Percentiles rank a stretch among this genome's conserved stretches.
Evolutionary conservation across 1,140 invertebrate genomes (phyloP).

Genomic region (Kradibia gibbosae): DNA sequence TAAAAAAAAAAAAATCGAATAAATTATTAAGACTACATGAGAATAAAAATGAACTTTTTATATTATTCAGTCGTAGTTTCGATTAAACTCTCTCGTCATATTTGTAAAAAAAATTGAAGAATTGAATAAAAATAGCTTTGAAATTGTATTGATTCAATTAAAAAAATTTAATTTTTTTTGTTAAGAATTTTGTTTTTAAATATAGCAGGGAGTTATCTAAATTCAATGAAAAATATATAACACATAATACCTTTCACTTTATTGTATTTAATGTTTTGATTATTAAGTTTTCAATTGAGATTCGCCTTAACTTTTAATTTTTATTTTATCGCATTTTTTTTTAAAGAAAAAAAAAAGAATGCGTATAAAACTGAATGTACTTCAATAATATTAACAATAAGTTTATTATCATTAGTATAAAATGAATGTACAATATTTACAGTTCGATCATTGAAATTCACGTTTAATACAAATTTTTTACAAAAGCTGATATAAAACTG

Average conservation of each 20-base stretch:
- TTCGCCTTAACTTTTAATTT: conserved; percentile 38
- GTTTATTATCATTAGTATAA: conserved; percentile 35
- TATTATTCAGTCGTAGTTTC: too few relatives aligned
- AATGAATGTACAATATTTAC: conserved; percentile 36
- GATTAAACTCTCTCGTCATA: too few relatives aligned
- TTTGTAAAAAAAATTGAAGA: too few relatives aligned
- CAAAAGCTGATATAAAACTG: conserved; percentile 20
- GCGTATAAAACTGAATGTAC: not conserved
- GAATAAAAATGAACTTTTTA: too few relatives aligned
- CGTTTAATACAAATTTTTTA: conserved; percentile 30
- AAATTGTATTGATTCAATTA: not conserved
- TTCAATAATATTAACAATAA: conserved; percentile 20
- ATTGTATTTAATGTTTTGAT: not conserved
- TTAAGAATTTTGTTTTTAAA: not conserved
- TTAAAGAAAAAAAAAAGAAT: not conserved
- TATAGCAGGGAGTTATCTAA: not conserved
- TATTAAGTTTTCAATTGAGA: conserved; percentile 24
- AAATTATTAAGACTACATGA: too few relatives aligned
- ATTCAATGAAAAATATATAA: not conserved
- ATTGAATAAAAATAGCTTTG: conserved; percentile 20
- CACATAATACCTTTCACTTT: not conserved
- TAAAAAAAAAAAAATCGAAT: too few relatives aligned
- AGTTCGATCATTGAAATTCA: not conserved
- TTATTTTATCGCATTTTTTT: not conserved
- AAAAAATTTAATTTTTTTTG: not conserved